A percentile compares a stretch with the other conserved stretches of the same genome.
Conservation (phyloP, 2,797 vertebrate species). For the Adelosebastes latens region DNA sequence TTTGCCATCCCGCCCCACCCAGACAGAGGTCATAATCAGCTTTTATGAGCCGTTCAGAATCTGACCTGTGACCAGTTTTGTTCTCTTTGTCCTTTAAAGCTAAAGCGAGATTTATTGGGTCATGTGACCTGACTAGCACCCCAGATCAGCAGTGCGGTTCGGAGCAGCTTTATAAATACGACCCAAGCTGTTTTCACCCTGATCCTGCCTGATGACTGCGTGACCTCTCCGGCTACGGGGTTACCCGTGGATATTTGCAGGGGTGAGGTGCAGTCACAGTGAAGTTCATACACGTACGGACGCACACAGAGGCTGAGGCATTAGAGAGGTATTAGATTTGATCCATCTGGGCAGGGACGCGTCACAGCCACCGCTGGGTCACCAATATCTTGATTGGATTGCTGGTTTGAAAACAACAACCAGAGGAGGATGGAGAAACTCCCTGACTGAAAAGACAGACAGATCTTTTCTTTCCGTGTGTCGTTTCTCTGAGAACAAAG, state of each 20-base stretch:
- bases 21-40: constrained; percentile 41
- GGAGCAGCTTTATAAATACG: constrained; percentile 42
- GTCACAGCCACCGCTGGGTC: constrained; percentile 19
- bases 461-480: constrained; percentile 2
- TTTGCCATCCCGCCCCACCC: background rate
- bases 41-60: constrained; percentile 40
- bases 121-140: constrained; percentile 36
- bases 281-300: background rate
- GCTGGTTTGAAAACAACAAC: constrained; percentile 15
- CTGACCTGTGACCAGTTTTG: constrained; percentile 42
- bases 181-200: constrained; percentile 50
- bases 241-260: constrained; percentile 22
- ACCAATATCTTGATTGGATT: constrained; percentile 62
- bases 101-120: constrained; percentile 39
- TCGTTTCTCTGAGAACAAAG: constrained; percentile 29
- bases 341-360: constrained; percentile 51
- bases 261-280: background rate
- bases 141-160: background rate
- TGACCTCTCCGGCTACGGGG: constrained; percentile 41
- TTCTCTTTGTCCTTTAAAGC: constrained; percentile 23
- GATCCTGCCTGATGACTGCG: constrained; percentile 41
- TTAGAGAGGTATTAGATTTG: constrained; percentile 63
- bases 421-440: background rate
- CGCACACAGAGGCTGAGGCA: constrained; percentile 31
- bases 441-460: background rate